Percentiles rank a stretch among this genome's conserved stretches.
phyloP scores from a whole-genome alignment of 2,797 vertebrate genomes.

The Netta rufina region DNA sequence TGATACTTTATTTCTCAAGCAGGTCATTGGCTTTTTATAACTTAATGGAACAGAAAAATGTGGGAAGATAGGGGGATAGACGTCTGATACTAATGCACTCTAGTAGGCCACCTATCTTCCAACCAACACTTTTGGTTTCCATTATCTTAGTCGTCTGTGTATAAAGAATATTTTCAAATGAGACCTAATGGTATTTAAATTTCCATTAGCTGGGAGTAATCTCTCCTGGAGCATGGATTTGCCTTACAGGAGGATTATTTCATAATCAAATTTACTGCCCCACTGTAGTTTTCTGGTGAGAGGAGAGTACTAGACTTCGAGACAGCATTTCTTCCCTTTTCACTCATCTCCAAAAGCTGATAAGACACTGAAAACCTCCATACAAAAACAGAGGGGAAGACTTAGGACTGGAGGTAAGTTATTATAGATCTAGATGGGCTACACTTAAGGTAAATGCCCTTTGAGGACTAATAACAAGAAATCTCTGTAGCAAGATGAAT shows the following conservation, averaged over 20 bases:
- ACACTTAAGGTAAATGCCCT: not conserved
- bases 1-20: constrained; percentile 70
- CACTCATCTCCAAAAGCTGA: not conserved
- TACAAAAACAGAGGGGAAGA: not conserved
- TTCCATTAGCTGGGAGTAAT: not conserved
- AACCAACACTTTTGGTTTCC: not conserved
- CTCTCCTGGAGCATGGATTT: not conserved
- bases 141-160: not conserved
- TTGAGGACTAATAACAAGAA: not conserved
- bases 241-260: not conserved
- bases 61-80: constrained; percentile 61
- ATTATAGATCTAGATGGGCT: not conserved
- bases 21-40: constrained; percentile 66
- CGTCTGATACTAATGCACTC: not conserved
- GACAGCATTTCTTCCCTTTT: not conserved
- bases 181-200: not conserved
- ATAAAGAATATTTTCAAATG: not conserved
- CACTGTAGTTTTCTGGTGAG: not conserved
- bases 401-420: not conserved
- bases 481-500: not conserved
- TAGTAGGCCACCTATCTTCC: not conserved
- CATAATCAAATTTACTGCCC: not conserved
- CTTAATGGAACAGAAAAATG: constrained; percentile 70
- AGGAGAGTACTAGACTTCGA: not conserved
- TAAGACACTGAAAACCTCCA: not conserved